phyloP scores from a whole-genome alignment of 2,113 vertebrate species.

The Brachyhypopomus occidentalis region DNA sequence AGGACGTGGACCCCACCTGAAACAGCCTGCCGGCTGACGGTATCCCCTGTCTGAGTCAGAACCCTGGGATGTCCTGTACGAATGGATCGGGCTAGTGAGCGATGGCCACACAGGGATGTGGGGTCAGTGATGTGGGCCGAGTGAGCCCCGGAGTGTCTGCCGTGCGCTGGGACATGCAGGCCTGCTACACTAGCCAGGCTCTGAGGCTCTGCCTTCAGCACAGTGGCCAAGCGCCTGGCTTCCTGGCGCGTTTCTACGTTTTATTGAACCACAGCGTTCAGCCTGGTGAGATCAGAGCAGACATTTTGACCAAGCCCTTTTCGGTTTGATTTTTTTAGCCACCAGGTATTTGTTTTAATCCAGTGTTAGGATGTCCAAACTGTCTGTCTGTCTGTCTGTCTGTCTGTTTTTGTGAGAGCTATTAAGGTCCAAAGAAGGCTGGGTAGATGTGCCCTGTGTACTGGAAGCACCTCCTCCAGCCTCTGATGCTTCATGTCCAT shows the following conservation, averaged over 20 bases:
- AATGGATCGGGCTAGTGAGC: too few species aligned
- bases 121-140: too few species aligned
- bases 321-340: background rate
- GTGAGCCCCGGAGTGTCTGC: too few species aligned
- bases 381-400: background rate
- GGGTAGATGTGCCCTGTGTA: background rate
- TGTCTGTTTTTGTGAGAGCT: background rate
- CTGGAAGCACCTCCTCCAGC: slow-evolving; percentile 2
- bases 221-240: too few species aligned
- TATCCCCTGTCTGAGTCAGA: too few species aligned
- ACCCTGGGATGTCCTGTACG: too few species aligned
- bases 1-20: too few species aligned
- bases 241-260: background rate
- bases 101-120: too few species aligned
- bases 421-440: slow-evolving; percentile 21
- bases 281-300: too few species aligned
- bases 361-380: background rate
- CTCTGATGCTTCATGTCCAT: slow-evolving; percentile 8
- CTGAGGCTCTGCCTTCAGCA: background rate
- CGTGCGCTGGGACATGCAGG: too few species aligned
- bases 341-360: background rate
- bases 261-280: background rate
- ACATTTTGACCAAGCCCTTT: background rate
- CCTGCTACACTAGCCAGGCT: background rate
- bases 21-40: too few species aligned